These are phyloP conservation scores for Orthonyx spaldingii DNA, from an alignment of 2,113 vertebrate genomes.

Conservation along the genomic window DNA sequence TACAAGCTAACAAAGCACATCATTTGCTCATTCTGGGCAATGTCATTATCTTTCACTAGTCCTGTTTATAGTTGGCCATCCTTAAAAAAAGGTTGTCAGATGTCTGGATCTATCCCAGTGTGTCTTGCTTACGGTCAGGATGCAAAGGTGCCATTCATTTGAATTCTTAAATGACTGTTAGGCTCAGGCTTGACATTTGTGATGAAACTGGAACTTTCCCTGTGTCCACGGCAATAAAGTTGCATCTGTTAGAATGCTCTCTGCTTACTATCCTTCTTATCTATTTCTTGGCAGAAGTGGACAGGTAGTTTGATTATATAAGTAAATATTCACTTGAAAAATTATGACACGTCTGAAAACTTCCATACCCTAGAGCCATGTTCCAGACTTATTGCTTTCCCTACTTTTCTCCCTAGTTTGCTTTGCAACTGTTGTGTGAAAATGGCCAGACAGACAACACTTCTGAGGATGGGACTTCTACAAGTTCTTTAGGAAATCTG, in stretches of 20 bases:
- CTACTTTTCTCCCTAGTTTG: background rate
- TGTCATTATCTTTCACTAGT: background rate
- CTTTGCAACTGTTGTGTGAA: background rate
- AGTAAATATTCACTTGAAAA: background rate
- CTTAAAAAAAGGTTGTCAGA: background rate
- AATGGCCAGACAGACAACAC: background rate
- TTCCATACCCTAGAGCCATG: background rate
- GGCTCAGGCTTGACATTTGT: background rate
- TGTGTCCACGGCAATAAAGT: background rate
- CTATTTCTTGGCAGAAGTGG: background rate
- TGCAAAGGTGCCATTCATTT: background rate
- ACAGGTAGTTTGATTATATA: background rate
- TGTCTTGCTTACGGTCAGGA: background rate
- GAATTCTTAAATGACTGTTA: background rate
- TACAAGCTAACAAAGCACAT: background rate
- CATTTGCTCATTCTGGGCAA: background rate
- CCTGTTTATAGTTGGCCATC: background rate
- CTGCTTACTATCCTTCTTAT: background rate
- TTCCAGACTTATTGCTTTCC: background rate
- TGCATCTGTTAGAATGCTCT: background rate
- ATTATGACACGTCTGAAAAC: background rate
- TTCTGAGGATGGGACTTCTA: background rate
- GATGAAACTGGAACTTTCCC: background rate
- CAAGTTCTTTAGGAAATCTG: background rate
- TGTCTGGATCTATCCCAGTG: background rate